A percentile compares a stretch with the other conserved stretches of the same genome.
These are phyloP conservation scores for Delphinapterus leucas DNA, from an alignment of 2,113 vertebrate species.

Conservation along the genomic window DNA sequence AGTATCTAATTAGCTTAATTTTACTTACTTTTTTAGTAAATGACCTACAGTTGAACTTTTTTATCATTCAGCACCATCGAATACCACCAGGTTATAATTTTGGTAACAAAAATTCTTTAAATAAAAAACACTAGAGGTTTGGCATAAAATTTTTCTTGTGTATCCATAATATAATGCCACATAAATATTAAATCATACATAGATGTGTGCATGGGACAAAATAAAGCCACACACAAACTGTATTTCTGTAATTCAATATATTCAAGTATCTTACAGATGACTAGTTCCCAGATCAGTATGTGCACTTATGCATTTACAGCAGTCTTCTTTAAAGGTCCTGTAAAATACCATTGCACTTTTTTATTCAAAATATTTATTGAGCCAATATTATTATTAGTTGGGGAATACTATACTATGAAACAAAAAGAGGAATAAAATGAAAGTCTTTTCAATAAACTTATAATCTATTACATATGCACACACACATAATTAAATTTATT, in stretches of 20 bases:
- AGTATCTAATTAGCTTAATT: background rate
- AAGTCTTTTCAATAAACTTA: background rate
- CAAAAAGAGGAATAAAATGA: background rate
- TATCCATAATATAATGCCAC: background rate
- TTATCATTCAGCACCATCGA: background rate
- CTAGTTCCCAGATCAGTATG: background rate
- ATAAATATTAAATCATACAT: background rate
- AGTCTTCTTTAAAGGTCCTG: background rate
- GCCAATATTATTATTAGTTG: background rate
- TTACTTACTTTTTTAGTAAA: background rate
- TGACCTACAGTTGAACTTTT: background rate
- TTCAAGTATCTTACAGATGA: background rate
- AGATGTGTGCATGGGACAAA: background rate
- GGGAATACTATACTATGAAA: background rate
- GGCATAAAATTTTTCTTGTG: background rate
- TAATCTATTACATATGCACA: background rate
- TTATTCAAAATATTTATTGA: background rate
- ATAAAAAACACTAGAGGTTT: background rate
- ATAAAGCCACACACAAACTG: background rate
- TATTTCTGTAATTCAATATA: background rate
- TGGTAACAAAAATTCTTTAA: background rate
- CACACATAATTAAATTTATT: background rate
- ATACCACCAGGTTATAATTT: background rate
- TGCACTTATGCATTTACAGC: background rate
- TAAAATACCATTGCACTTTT: background rate